phyloP scores from a whole-genome alignment of 2,797 vertebrate species.

The Pantherophis alleghaniensis region DNA sequence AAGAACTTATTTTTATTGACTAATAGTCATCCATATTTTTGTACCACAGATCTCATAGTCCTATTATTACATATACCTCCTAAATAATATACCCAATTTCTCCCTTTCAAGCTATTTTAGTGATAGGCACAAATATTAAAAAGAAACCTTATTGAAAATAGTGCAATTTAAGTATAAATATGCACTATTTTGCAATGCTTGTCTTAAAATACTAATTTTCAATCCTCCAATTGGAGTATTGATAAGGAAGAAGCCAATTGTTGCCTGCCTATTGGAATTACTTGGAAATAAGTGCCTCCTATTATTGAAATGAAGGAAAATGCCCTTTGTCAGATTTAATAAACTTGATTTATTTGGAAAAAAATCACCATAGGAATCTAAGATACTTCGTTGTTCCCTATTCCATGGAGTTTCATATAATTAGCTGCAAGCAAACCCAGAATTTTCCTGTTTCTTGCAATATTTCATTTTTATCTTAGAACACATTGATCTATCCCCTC shows the following conservation, averaged over 20 bases:
- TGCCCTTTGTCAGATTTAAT: not conserved
- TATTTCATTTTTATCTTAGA: not conserved
- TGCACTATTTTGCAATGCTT: not conserved
- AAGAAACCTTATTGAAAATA: not conserved
- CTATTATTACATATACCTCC: not conserved
- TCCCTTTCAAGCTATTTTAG: not conserved
- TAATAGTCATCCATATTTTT: not conserved
- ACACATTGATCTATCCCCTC: not conserved
- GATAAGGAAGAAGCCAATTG: not conserved
- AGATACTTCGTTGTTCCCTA: not conserved
- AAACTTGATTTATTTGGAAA: not conserved
- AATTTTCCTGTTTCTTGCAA: not conserved
- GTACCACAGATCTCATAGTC: not conserved
- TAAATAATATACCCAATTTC: not conserved
- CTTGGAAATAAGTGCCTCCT: not conserved
- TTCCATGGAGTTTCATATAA: not conserved
- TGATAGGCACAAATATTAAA: not conserved
- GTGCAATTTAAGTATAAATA: not conserved
- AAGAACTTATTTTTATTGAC: not conserved
- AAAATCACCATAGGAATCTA: not conserved
- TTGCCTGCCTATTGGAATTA: not conserved
- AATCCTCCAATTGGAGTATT: not conserved
- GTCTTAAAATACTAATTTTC: not conserved
- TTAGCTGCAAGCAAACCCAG: not conserved
- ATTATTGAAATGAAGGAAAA: not conserved